Evolutionary conservation across 2,888 invertebrate genomes (phyloP), one percentile per base, ranked within the genome.

Genomic region (Leptinotarsa rubiginosa): DNA sequence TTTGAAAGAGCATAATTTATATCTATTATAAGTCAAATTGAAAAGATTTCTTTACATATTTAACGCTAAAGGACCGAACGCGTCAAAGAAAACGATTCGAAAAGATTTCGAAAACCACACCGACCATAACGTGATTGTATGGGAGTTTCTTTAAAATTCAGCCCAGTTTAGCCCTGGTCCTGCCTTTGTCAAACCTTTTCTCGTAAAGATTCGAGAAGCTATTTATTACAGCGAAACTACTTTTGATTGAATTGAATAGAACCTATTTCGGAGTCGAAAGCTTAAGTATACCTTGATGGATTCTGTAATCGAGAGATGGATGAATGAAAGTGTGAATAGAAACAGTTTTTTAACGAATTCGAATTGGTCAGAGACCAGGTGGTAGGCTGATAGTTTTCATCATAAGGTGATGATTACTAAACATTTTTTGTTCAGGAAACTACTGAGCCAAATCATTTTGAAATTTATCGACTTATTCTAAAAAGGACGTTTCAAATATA

Each of bases 1-100:
- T 69, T 81, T 82, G 85, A 85, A 85, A 82, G 82, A 81, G 82
- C 81, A 84, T 85, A 86, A 86, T 86, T 86, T 86, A 86, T 85
- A 83, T 82, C 83, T 79, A 84, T 85, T 84, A 84, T 84, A 80
- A 80, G 77, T 75, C 76, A 78, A 80, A 79, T 79, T 81, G 80
- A 81, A 82, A 75, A 75, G 82, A 78, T 78, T 77, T 79, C 80
- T 81, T 79, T 79, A 77, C 75, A 74, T 75, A 74, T 78, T 78
- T 77, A 77, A 78, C 74, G 74, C 73, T 75, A 77, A 75, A 79
- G 78, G 74, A 71, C 72, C 75, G 78, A 79, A 73, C 75, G 72
- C 75, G 78, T 75, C 74, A 78, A 81, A 82, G 81, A 80, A 82
- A 83, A 81, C 81, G 79, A 78, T 81, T 80, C 76, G 78, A 75